Percentiles rank a stretch among this genome's conserved stretches.
These are phyloP conservation scores for Slavum lentiscoides DNA, from an alignment of 2,888 invertebrate species.

Conservation along the genomic window DNA sequence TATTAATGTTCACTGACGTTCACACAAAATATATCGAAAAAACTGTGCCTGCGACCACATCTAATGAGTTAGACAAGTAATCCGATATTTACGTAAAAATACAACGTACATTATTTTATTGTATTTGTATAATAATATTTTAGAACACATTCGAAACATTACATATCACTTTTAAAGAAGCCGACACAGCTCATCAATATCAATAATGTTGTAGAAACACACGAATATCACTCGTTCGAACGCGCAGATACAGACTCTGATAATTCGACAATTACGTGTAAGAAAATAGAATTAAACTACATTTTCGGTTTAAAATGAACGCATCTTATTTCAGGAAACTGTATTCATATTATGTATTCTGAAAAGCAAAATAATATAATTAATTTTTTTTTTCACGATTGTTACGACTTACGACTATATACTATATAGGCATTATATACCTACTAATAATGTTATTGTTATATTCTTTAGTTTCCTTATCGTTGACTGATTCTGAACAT, in stretches of 20 bases:
- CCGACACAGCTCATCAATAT: not conserved
- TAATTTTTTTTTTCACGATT: not conserved
- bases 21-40: conserved; percentile 9
- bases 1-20: conserved; percentile 8
- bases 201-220: not conserved
- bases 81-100: not conserved
- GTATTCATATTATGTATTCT: too few species aligned
- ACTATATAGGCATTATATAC: not conserved
- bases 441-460: not conserved
- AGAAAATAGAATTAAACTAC: not conserved
- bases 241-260: conserved; percentile 12
- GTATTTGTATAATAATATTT: not conserved
- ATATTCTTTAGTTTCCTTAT: conserved; percentile 33
- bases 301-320: too few species aligned
- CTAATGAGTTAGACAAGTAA: conserved; percentile 1
- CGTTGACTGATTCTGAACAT: conserved; percentile 39
- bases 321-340: not conserved
- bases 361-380: too few species aligned
- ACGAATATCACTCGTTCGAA: not conserved
- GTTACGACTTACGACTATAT: not conserved
- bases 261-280: conserved; percentile 39
- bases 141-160: not conserved
- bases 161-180: not conserved
- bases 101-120: not conserved
- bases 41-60: not conserved